A percentile compares a stretch with the other conserved stretches of the same genome.
Evolutionary conservation across 2,797 vertebrate species (phyloP).

Genomic region (Malacoraja senta): DNA sequence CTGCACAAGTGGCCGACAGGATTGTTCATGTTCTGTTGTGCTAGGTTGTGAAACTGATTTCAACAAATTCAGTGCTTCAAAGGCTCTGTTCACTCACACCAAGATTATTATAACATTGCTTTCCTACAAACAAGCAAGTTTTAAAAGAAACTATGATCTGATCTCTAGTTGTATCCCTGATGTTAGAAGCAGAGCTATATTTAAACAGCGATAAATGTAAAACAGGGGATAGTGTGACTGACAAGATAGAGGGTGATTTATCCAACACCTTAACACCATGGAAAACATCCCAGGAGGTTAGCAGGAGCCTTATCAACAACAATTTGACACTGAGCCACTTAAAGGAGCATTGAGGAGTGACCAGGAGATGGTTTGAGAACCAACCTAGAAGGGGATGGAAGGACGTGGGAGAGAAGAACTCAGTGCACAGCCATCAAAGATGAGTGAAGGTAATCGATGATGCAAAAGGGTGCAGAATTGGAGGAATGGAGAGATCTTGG

Average conservation of each 20-base stretch:
- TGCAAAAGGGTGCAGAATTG: not conserved
- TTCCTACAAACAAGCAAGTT: not conserved
- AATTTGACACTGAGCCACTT: not conserved
- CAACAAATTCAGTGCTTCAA: not conserved
- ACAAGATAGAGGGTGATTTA: not conserved
- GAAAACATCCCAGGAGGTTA: not conserved
- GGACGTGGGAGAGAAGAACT: not conserved
- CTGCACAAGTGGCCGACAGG: not conserved
- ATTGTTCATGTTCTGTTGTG: not conserved
- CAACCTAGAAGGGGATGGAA: not conserved
- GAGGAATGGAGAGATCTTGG: not conserved
- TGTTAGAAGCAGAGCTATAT: not conserved
- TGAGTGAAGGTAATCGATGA: not conserved
- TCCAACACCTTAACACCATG: not conserved
- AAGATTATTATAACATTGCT: not conserved
- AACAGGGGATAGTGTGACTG: not conserved
- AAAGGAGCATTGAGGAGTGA: not conserved
- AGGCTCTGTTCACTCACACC: not conserved
- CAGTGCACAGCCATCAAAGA: not conserved
- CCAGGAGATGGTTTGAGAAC: not conserved
- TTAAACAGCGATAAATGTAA: not conserved
- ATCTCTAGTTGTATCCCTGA: not conserved
- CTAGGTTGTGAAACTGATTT: not conserved
- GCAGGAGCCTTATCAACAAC: not conserved
- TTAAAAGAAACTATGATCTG: not conserved